These are phyloP conservation scores for Scyliorhinus canicula DNA, from an alignment of 2,797 vertebrate species.

Conservation along the genomic window DNA sequence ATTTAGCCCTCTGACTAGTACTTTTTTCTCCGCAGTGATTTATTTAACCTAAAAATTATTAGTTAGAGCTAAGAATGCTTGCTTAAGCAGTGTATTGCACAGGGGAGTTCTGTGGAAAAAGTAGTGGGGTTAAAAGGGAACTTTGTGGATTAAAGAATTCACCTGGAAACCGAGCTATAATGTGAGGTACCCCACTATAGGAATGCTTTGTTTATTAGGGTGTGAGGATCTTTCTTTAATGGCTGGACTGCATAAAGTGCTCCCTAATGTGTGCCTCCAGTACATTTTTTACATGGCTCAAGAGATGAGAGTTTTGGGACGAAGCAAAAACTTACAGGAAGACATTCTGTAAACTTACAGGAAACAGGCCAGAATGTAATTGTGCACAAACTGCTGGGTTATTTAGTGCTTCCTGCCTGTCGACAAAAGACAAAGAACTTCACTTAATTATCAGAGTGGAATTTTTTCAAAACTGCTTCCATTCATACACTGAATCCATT, in stretches of 20 bases:
- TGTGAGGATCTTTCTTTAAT: background rate
- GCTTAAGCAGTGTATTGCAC: background rate
- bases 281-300: constrained; percentile 38
- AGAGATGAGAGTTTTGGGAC: constrained; percentile 43
- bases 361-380: constrained; percentile 50
- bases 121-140: background rate
- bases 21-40: too few species aligned
- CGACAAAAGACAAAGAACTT: constrained; percentile 51
- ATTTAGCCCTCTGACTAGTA: too few species aligned
- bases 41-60: background rate
- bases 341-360: constrained; percentile 49
- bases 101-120: background rate
- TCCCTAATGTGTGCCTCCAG: background rate
- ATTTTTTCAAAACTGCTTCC: constrained; percentile 46
- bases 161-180: background rate
- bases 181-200: background rate
- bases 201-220: background rate
- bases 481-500: constrained; percentile 31
- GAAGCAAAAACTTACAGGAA: constrained; percentile 49
- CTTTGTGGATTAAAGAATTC: background rate
- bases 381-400: constrained; percentile 48
- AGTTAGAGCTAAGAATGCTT: background rate
- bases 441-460: constrained; percentile 42
- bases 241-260: background rate
- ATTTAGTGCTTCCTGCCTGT: constrained; percentile 49